Evolutionary conservation across 2,113 vertebrate genomes (phyloP).

Genomic region (Empidonax traillii): DNA sequence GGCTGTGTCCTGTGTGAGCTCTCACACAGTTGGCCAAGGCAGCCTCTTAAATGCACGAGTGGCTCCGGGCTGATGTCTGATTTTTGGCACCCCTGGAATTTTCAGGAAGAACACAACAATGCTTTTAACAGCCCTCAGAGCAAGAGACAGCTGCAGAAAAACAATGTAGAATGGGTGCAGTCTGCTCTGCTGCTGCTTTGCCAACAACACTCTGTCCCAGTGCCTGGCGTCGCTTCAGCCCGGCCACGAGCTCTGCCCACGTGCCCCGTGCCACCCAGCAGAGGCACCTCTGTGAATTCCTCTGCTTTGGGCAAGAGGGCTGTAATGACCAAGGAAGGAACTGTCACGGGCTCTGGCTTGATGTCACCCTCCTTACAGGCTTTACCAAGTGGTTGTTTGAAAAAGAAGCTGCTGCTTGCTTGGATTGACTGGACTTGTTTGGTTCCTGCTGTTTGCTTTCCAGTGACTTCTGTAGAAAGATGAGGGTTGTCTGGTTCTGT

Average conservation of each 20-base stretch:
- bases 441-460: background rate
- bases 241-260: background rate
- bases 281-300: background rate
- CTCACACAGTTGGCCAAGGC: background rate
- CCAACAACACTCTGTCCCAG: background rate
- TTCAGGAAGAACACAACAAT: background rate
- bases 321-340: background rate
- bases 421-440: background rate
- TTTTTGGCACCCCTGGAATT: background rate
- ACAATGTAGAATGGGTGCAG: background rate
- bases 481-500: background rate
- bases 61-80: background rate
- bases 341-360: background rate
- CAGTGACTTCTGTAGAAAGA: background rate
- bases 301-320: background rate
- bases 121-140: background rate
- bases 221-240: background rate
- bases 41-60: background rate
- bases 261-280: rapidly evolving
- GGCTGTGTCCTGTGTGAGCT: background rate
- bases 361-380: background rate
- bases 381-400: background rate
- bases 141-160: background rate
- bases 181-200: conserved; percentile 8
- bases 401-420: background rate